Evolutionary conservation across 2,797 vertebrate genomes (phyloP).

Genomic region (Thripadectes ignobilis): DNA sequence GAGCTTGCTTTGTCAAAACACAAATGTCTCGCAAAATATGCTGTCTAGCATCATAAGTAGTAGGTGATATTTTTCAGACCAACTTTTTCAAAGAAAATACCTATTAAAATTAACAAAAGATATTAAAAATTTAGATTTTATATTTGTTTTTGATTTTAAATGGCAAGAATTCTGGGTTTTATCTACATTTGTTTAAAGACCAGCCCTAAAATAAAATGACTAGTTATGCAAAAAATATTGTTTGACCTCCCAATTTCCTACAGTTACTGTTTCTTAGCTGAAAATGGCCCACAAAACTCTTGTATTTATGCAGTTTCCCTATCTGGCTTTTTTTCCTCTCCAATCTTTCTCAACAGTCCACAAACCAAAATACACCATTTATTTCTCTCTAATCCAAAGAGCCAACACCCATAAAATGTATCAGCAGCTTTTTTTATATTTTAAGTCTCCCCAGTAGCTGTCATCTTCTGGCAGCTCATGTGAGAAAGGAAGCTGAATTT

Average conservation of each 20-base stretch:
- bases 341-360: background rate
- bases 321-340: background rate
- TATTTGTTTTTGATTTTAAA: background rate
- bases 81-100: background rate
- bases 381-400: background rate
- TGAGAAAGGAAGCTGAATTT: background rate
- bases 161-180: background rate
- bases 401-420: background rate
- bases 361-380: background rate
- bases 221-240: background rate
- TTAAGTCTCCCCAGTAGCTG: background rate
- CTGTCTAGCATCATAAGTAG: slow-evolving; percentile 29
- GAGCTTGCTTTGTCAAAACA: slow-evolving; percentile 69
- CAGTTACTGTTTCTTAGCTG: background rate
- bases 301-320: fast-evolving
- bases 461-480: background rate
- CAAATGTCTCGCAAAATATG: slow-evolving; percentile 59
- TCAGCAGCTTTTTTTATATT: background rate
- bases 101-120: background rate
- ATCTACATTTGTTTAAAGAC: background rate
- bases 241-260: background rate
- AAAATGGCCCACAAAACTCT: background rate
- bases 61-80: background rate
- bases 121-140: background rate
- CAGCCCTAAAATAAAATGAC: background rate